Conservation (phyloP, 2,888 invertebrate genomes). For the Cephus rjabovi region DNA sequence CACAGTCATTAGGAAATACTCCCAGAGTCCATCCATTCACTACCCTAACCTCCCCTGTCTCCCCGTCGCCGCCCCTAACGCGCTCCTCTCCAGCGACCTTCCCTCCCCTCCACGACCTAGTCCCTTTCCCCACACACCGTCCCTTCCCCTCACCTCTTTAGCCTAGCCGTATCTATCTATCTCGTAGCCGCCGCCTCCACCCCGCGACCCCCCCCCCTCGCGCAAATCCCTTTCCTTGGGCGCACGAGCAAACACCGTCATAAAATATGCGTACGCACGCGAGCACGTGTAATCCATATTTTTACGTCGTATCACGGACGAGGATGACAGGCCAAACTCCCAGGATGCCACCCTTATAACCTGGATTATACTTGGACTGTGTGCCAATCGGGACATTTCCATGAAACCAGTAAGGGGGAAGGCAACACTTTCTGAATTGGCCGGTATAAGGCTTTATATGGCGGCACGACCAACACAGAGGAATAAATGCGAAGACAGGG, state of each 20-base stretch:
- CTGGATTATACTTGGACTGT: background rate
- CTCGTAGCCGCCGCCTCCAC: background rate
- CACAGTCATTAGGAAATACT: slow-evolving; percentile 62
- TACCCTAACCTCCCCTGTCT: slow-evolving; percentile 27
- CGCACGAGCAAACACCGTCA: slow-evolving; percentile 14
- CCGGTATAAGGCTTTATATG: background rate
- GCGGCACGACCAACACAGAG: background rate
- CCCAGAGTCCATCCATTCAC: slow-evolving; percentile 56
- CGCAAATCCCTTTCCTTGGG: slow-evolving; percentile 5
- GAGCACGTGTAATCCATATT: slow-evolving; percentile 12
- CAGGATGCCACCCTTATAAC: background rate
- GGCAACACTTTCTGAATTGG: background rate
- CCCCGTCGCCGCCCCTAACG: slow-evolving; percentile 16
- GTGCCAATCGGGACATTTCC: background rate
- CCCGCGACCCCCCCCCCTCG: background rate
- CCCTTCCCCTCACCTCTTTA: background rate
- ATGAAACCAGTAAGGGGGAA: background rate
- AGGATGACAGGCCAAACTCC: background rate
- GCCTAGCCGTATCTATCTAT: slow-evolving; percentile 4
- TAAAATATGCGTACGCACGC: slow-evolving; percentile 14
- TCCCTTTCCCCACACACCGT: slow-evolving; percentile 15
- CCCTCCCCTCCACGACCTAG: slow-evolving; percentile 21
- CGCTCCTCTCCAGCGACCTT: slow-evolving; percentile 4
- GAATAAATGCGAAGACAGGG: background rate
- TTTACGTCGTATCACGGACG: background rate